Evolutionary conservation across 2,888 invertebrate genomes (phyloP).

Genomic region (Chydorus sphaericus): DNA sequence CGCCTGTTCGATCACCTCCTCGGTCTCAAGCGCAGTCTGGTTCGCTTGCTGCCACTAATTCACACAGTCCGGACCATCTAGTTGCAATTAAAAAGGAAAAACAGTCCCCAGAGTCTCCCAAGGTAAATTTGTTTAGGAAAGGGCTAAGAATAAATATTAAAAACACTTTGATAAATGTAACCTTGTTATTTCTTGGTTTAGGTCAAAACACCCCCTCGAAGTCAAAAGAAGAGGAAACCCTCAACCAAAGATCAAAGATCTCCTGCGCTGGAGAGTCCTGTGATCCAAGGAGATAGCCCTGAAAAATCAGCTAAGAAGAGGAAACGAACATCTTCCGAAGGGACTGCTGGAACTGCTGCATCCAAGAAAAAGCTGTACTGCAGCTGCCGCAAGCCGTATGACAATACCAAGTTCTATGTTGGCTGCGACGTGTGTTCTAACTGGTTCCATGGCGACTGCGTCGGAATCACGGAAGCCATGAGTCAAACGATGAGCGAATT

Average conservation of each 20-base stretch:
- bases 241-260: too few species aligned
- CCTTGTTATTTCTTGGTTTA: too few species aligned
- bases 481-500: constrained; percentile 82
- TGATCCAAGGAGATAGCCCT: background rate
- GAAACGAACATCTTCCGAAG: background rate
- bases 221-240: background rate
- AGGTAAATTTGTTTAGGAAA: too few species aligned
- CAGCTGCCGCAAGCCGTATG: constrained; percentile 84
- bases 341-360: constrained; percentile 53
- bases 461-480: constrained; percentile 80
- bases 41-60: background rate
- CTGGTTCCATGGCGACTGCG: constrained; percentile 97
- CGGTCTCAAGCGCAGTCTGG: too few species aligned
- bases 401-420: constrained; percentile 92
- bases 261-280: too few species aligned
- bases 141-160: too few species aligned
- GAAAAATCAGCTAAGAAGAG: background rate
- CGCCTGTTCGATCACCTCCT: background rate
- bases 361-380: constrained; percentile 59
- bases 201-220: background rate
- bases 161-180: too few species aligned
- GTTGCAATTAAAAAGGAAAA: background rate
- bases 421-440: constrained; percentile 95
- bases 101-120: background rate
- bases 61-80: too few species aligned